Base-by-base conservation (phyloP, 2,797 vertebrate genomes). In the Adelosebastes latens region DNA sequence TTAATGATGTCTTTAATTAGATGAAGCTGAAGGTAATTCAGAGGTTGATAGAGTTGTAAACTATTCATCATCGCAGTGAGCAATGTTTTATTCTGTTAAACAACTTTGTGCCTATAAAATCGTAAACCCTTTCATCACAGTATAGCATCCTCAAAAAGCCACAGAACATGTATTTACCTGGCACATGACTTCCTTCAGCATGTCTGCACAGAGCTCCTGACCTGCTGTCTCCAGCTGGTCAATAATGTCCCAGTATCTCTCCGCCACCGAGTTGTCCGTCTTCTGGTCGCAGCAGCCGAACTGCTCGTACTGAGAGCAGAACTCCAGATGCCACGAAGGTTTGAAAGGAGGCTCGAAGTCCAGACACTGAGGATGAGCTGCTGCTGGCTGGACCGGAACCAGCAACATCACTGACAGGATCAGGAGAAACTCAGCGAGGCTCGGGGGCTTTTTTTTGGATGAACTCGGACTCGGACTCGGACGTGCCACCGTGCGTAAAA, bases 201-300 rank as follows among this genome's bases (percentile, higher is more conserved):
- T 92, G 2, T 86, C 92, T n/a, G 93, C 92, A 49, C 97, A 97
- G 27, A 92, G 87, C 0, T 95, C 89, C 2, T 88, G 77, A 3
- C 71, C 93, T 34, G 22, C 70, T 6, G 75, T 82, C 39, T 96
- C 96, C 39, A 97, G n/a, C 18, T 93, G 83, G 46, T 95, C 95
- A 87, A 96, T 94, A 14, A 97, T 91, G 77, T 95, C 92, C 96
- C 92, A 94, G 81, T 96, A 97, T 75, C 92, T 96, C 87, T 95
- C 94, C 4, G 96, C 96, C 16, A 97, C 95, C 53, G 6, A 64
- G 75, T 92, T 95, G 80, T 97, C 96, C 18, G 89, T 94, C 6
- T 85, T 79, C 92, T 93, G 96, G 84, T 97, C 96, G 49, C 97
- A 98, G 90, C 97, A 98, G 87, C 97, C 96, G 18, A 97, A 97